Base-by-base conservation (phyloP, 2,888 invertebrate genomes). In the Xylocampa areola region DNA sequence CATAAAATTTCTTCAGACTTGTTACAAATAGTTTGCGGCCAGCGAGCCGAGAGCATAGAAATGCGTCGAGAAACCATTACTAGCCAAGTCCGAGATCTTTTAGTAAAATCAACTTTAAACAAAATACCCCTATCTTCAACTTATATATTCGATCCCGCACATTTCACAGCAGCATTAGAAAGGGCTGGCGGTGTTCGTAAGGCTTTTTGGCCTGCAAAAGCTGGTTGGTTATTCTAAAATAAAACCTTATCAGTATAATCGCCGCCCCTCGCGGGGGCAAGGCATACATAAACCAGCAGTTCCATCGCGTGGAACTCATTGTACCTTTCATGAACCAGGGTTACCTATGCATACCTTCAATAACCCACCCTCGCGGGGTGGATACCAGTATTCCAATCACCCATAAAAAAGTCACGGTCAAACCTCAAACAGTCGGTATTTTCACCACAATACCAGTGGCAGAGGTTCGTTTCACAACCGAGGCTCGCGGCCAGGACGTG, bases 41-140 rank as follows among this genome's bases (percentile, higher is more conserved):
- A 41, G 14, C 29, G 30, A 8, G 41, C 41, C n/a, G 40, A 40
- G 16, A 40, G 14, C 3, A 40, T 40, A 40, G 27, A 40, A 16
- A 40, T 40, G 27, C 27, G 40, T n/a, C 25, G 40, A 16, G 41
- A 32, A 1, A 14, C 14, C 4, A 32, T 32, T 14, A 32, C 30
- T 5, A 30, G 29, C 13, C 16, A 30, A 41, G 13, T 41, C 19
- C 30, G 19, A 11, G 41, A 41, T 41, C 30, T 29, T 11, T 30
- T 40, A 27, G 16, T 40, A n/a, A 40, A 27, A 40, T 25, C 40
- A 10, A 10, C 27, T 27, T 16, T 40, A 0, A 40, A 27, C 6
- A 40, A 7, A 40, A 40, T 40, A 5, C 25, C 40, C 6, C 40
- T 14, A 40, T 40, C 40, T 14, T 14, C 25, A 6, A 6, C 27